Percentiles rank a stretch among this genome's conserved stretches.
These are phyloP conservation scores for Drosophila athabasca DNA, from an alignment of 1,140 invertebrate species.

Conservation along the genomic window DNA sequence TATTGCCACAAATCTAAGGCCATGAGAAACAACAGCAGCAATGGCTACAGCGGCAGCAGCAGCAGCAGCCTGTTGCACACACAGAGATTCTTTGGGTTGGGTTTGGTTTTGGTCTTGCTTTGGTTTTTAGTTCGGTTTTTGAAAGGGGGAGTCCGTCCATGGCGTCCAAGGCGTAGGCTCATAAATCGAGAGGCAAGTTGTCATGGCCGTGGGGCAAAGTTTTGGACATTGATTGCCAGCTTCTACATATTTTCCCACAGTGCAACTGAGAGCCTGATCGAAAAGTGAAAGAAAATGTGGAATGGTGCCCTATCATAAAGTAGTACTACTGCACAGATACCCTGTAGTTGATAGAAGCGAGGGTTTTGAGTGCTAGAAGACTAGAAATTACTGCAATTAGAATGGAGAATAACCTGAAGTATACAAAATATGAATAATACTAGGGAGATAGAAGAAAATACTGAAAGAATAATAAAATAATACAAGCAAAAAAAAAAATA, in stretches of 20 bases:
- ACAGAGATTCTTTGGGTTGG: slow-evolving; percentile 22
- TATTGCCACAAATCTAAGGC: slow-evolving; percentile 75
- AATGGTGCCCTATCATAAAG: background rate
- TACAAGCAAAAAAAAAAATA: no score
- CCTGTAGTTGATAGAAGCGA: background rate
- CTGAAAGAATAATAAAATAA: no score
- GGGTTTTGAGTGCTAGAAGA: no score
- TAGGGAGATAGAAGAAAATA: no score
- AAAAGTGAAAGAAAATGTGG: slow-evolving; percentile 70
- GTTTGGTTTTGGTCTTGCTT: slow-evolving; percentile 1
- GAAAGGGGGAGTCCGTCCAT: slow-evolving; percentile 22
- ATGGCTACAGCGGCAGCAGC: background rate
- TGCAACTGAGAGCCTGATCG: slow-evolving; percentile 44
- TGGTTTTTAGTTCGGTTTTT: slow-evolving; percentile 13
- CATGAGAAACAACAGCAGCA: slow-evolving; percentile 54
- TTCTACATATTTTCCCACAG: slow-evolving; percentile 81
- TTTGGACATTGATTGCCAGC: slow-evolving; percentile 81
- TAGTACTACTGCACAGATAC: slow-evolving; percentile 21
- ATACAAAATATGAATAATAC: no score
- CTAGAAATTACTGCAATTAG: no score
- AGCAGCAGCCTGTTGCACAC: slow-evolving; percentile 17
- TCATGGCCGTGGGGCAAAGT: slow-evolving; percentile 69
- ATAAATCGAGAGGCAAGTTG: slow-evolving; percentile 76
- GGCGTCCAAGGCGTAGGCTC: slow-evolving; percentile 42
- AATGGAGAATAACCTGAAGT: no score